These are phyloP conservation scores for Brotula barbata DNA, from an alignment of 2,797 vertebrate genomes.

Conservation along the genomic window DNA sequence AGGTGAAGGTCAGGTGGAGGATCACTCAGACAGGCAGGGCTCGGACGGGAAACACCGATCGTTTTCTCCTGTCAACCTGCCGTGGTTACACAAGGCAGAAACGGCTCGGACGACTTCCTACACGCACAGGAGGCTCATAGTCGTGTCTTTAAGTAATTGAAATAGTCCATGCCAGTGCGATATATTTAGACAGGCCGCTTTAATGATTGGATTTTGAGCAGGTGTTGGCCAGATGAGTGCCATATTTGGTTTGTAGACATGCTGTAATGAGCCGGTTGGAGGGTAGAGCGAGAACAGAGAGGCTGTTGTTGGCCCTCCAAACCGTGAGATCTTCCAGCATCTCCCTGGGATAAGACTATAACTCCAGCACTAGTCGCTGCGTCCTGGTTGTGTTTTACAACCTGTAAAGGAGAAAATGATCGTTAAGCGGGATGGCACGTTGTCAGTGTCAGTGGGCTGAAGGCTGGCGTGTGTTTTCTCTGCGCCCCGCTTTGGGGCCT, in stretches of 20 bases:
- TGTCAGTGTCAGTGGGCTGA: slow-evolving; percentile 51
- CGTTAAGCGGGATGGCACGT: slow-evolving; percentile 66
- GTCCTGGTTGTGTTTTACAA: slow-evolving; percentile 61
- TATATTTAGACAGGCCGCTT: slow-evolving; percentile 72
- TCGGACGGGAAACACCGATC: slow-evolving; percentile 2
- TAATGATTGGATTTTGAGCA: slow-evolving; percentile 76
- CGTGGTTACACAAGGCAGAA: slow-evolving; percentile 21
- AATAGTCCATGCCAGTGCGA: slow-evolving; percentile 57
- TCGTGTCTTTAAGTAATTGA: slow-evolving; percentile 54
- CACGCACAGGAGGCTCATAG: slow-evolving; percentile 44
- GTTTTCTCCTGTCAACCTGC: slow-evolving; percentile 16
- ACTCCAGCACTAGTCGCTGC: slow-evolving; percentile 52
- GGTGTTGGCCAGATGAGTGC: slow-evolving; percentile 75
- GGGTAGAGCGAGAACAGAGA: slow-evolving; percentile 65
- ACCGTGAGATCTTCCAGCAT: slow-evolving; percentile 70
- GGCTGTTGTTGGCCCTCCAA: slow-evolving; percentile 66
- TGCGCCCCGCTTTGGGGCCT: slow-evolving; percentile 66
- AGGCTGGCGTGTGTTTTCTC: slow-evolving; percentile 64
- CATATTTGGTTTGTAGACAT: slow-evolving; percentile 73
- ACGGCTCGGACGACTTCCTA: slow-evolving; percentile 6
- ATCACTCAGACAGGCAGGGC: slow-evolving; percentile 8
- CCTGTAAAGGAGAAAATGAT: slow-evolving; percentile 62
- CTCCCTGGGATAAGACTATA: slow-evolving; percentile 55
- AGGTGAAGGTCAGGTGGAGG: background rate
- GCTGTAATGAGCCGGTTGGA: slow-evolving; percentile 65